These are phyloP conservation scores for Odontothrips loti DNA, from an alignment of 2,888 invertebrate species.

Conservation along the genomic window DNA sequence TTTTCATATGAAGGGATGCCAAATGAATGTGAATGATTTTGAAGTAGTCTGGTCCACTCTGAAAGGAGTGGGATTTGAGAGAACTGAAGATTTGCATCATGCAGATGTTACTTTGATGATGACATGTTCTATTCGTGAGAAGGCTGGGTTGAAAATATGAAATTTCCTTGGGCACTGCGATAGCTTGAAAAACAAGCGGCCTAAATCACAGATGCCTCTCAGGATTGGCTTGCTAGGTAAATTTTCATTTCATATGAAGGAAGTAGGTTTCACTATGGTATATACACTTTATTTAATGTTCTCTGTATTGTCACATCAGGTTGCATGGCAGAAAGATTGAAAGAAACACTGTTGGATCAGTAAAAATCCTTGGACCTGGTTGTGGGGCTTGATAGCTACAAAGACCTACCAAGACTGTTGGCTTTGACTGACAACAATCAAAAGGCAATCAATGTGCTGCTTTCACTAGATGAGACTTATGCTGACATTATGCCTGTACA, in stretches of 20 bases:
- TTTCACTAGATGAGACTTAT: conserved; percentile 94
- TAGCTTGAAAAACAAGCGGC: conserved; percentile 53
- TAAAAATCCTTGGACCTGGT: conserved; percentile 79
- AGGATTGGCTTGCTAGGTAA: conserved; percentile 78
- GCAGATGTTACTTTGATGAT: conserved; percentile 83
- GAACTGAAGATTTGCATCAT: conserved; percentile 60
- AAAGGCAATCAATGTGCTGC: conserved; percentile 79
- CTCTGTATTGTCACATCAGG: conserved; percentile 51
- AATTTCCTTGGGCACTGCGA: conserved; percentile 60
- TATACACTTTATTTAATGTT: neutral
- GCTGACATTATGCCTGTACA: conserved; percentile 91
- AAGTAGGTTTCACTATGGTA: neutral
- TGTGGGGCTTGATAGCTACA: conserved; percentile 94
- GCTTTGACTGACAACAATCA: conserved; percentile 70
- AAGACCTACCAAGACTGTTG: conserved; percentile 83
- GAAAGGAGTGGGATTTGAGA: conserved; percentile 67
- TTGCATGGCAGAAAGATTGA: conserved; percentile 96
- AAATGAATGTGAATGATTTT: conserved; percentile 95
- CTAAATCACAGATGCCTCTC: conserved; percentile 48
- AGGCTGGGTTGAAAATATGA: conserved; percentile 93
- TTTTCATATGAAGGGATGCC: conserved; percentile 93
- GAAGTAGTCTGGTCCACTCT: conserved; percentile 92
- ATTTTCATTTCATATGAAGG: conserved; percentile 26
- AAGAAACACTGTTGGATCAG: conserved; percentile 75
- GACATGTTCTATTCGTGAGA: conserved; percentile 93